These are phyloP conservation scores for Lampris incognitus DNA, from an alignment of 2,113 vertebrate species.

Conservation along the genomic window DNA sequence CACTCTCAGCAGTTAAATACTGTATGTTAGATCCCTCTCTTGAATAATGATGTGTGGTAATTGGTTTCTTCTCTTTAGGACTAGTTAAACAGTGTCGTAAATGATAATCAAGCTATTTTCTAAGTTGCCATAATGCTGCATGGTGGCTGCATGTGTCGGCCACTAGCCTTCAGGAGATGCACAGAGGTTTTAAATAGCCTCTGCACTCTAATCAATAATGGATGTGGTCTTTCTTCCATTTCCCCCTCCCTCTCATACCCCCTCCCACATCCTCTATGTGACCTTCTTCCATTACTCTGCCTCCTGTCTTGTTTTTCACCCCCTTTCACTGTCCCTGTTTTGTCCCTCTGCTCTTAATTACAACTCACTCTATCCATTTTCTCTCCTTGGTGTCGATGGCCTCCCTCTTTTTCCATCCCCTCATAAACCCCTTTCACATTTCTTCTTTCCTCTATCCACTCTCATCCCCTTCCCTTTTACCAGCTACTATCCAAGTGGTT, in stretches of 20 bases:
- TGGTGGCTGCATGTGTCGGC: conserved; percentile 43
- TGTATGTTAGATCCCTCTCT: too few relatives aligned
- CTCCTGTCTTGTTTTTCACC: conserved; percentile 34
- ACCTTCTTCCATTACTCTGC: conserved; percentile 40
- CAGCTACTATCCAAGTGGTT: background rate
- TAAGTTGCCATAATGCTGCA: conserved; percentile 8
- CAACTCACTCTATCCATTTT: conserved; percentile 17
- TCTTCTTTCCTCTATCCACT: background rate
- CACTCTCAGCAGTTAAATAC: too few relatives aligned
- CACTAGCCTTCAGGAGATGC: conserved; percentile 23
- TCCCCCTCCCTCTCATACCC: conserved; percentile 27
- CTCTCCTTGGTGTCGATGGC: background rate
- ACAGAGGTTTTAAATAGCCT: conserved; percentile 61
- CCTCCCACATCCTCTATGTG: conserved; percentile 13
- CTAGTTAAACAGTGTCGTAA: background rate
- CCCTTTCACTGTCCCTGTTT: conserved; percentile 32
- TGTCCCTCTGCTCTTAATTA: conserved; percentile 17
- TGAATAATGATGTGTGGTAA: background rate
- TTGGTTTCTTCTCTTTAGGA: too few relatives aligned
- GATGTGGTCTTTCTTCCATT: conserved; percentile 63
- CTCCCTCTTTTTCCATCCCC: conserved; percentile 5
- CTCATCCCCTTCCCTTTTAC: background rate
- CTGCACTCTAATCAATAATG: conserved; percentile 75
- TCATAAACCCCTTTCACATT: background rate
- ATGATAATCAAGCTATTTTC: conserved; percentile 4